Conservation (phyloP, 2,797 vertebrate species). For the Thunnus albacares region DNA sequence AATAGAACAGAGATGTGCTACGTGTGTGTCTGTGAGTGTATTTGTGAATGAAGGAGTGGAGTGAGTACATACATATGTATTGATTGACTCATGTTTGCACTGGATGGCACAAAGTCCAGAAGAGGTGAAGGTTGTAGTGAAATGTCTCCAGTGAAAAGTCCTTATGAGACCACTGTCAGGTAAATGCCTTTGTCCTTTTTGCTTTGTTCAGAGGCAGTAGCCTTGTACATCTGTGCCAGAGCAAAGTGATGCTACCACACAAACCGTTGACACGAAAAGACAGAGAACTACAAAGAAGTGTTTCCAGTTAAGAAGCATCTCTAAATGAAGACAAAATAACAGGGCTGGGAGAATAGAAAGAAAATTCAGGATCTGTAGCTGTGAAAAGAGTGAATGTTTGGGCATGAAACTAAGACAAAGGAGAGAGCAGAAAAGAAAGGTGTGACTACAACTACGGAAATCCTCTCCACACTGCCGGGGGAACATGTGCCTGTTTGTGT, state of each 20-base stretch:
- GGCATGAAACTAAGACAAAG: constrained; percentile 38
- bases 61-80: constrained; percentile 37
- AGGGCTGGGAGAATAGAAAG: constrained; percentile 21
- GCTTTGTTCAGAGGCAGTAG: constrained; percentile 24
- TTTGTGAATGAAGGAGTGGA: constrained; percentile 2
- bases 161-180: constrained; percentile 41
- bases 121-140: neutral
- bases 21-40: neutral
- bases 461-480: constrained; percentile 41
- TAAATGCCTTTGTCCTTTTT: constrained; percentile 34
- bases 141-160: constrained; percentile 45
- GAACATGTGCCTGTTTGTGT: constrained; percentile 66
- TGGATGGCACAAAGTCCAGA: constrained; percentile 36
- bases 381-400: constrained; percentile 27
- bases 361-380: constrained; percentile 27
- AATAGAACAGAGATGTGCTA: constrained; percentile 16
- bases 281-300: constrained; percentile 38
- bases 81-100: constrained; percentile 43
- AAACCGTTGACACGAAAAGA: constrained; percentile 37
- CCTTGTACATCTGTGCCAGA: constrained; percentile 33
- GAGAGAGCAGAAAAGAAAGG: constrained; percentile 24
- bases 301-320: constrained; percentile 31
- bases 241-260: constrained; percentile 23
- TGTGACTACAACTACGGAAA: constrained; percentile 53
- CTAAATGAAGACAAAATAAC: constrained; percentile 47